Evolutionary conservation across 2,113 vertebrate genomes (phyloP).

Genomic region (Pontoporia blainvillei): DNA sequence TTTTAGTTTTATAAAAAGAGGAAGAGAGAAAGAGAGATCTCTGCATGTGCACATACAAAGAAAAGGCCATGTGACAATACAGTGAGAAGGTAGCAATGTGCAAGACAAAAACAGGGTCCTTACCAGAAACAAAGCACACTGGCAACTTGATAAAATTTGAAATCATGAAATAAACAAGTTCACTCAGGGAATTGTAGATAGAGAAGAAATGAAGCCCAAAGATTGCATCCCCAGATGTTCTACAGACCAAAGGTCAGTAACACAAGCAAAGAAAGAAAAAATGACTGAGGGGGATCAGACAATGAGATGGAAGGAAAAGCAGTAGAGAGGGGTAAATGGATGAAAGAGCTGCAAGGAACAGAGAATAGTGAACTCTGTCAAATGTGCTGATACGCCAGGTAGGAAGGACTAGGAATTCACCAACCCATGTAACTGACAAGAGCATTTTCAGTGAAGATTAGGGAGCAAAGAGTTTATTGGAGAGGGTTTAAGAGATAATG

Average conservation of each 20-base stretch:
- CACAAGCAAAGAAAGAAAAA: neutral
- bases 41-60: neutral
- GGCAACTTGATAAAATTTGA: neutral
- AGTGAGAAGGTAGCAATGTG: neutral
- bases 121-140: neutral
- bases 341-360: neutral
- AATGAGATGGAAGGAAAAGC: neutral
- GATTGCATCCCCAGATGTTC: neutral
- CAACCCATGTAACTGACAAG: neutral
- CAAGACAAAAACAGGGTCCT: neutral
- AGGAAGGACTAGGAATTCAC: neutral
- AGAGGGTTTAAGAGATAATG: neutral
- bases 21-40: neutral
- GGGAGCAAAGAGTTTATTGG: neutral
- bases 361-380: neutral
- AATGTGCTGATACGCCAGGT: neutral
- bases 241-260: neutral
- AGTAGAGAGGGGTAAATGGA: rapidly evolving
- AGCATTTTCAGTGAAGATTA: neutral
- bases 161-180: neutral
- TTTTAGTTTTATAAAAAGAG: neutral
- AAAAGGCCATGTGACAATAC: neutral
- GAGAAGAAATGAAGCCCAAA: neutral
- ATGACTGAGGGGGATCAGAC: rapidly evolving
- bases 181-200: neutral